Evolutionary conservation across 2,113 vertebrate species (phyloP), one percentile per base, ranked within the genome.

Genomic region (Gambusia affinis): DNA sequence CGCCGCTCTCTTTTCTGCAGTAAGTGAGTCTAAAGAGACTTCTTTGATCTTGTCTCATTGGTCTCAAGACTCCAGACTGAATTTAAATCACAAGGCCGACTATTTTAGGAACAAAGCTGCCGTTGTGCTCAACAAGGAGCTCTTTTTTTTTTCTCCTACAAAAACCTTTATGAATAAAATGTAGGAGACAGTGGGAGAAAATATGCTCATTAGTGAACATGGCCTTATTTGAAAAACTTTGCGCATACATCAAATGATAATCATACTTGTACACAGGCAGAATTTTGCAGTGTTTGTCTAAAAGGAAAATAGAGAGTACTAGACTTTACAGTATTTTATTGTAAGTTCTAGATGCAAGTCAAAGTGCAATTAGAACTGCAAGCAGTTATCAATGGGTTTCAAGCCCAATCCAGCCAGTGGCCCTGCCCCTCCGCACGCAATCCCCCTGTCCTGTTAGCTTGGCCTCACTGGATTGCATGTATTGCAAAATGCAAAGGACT

Each of bases 91-190:
- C 90, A 85, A 85, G 86, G 81, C 80, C 8, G 79, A 88, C 91
- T 93, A 92, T 93, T 92, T 94, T 88, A 87, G 79, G 92, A 93
- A 92, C 92, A 93, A 94, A 94, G 91, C 89, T 86, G 73, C 67
- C 10, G 47, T 85, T 79, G n/a, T 85, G 85, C 84, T 73, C 85
- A 92, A 92, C 88, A 90, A 87, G 83, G 73, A 77, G 75, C 85
- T 89, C 47, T 72, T 74, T 84, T 89, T 79, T 86, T 78, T 82
- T 84, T 79, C 68, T 72, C 54, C 63, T 29, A 27, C 81, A 76
- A 42, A 37, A 70, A 70, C 76, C 75, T 81, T 78, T 79, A 73
- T 86, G 79, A 79, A 73, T 69, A 3, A 76, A 66, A 76, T 83
- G 74, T 76, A 60, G 62, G 71, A 3, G 67, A 81, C 67, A 70